A percentile compares a stretch with the other conserved stretches of the same genome.
Conservation (phyloP, 2,113 vertebrate genomes). For the Zapus hudsonius region DNA sequence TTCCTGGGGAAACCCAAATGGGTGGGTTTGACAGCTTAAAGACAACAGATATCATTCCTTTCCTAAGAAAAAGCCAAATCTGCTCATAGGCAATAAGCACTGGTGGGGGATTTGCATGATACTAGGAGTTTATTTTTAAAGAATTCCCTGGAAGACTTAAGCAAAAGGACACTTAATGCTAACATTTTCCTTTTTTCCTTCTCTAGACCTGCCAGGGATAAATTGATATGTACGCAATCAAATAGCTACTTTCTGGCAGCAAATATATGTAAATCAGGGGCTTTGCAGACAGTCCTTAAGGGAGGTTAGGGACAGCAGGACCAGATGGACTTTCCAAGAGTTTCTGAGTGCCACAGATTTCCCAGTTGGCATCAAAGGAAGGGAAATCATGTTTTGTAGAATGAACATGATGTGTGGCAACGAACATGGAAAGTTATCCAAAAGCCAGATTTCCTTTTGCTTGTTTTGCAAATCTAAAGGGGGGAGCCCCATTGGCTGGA, state of each 20-base stretch:
- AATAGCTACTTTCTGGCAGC: constrained; percentile 3
- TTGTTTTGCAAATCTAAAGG: neutral
- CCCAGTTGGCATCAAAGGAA: constrained; percentile 16
- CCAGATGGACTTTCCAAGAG: constrained; percentile 21
- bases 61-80: constrained; percentile 60
- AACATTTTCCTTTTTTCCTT: neutral
- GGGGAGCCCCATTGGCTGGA: neutral
- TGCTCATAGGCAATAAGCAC: constrained; percentile 31
- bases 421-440: constrained; percentile 34
- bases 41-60: neutral
- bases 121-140: neutral
- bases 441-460: constrained; percentile 8
- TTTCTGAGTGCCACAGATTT: constrained; percentile 43
- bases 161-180: neutral
- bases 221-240: neutral
- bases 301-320: neutral
- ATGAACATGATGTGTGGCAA: neutral
- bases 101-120: constrained; percentile 48
- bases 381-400: constrained; percentile 31
- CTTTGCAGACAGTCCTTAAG: neutral
- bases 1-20: constrained; percentile 46
- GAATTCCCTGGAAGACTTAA: constrained; percentile 54
- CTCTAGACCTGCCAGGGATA: constrained; percentile 26
- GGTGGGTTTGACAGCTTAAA: constrained; percentile 55
- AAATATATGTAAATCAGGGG: neutral